Base-by-base conservation (phyloP, 2,113 vertebrate genomes). In the Cygnus atratus region DNA sequence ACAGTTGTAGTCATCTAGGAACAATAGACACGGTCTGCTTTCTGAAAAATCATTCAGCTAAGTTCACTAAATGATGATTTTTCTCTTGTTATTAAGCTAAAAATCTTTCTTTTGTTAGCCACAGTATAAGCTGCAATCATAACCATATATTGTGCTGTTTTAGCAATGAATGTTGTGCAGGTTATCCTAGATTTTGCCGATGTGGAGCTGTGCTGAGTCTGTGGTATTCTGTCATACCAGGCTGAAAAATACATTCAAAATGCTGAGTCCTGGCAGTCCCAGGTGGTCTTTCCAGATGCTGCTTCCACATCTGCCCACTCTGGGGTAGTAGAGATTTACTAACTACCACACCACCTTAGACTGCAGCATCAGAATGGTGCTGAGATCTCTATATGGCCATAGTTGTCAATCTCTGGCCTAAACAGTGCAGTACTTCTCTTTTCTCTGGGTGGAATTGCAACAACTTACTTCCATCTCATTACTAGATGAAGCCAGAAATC, bases 401-500 rank as follows among this genome's bases (percentile, higher is more conserved):
- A 12, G 14, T 29, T 44, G 10, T n/a, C 54, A 63, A 39, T 59
- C 67, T 79, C 62, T 79, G 50, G 6, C 22, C 22, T 48, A 39
- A 55, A 59, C 17, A 79, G 4, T 13, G 18, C 81, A 33, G 9
- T 24, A 25, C 14, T 79, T 65, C 10, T 39, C 35, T 59, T 62
- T 87, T 55, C 7, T 57, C 25, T 22, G 37, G 18, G 29, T 26
- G 5, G 21, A 68, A 57, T 71, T 67, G 41, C 18, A 67, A 37
- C 9, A 88, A 54, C 62, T 43, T 58, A 43, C 37, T 58, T 72
- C 43, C n/a, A 24, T 41, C 28, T 80, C 39, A 6, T 13, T 29
- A 9, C 12, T 1, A 29, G 52, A 5, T 0, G 1, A 71, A 48
- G 14, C 3, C 4, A 33, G 17, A 10, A 66, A 43, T 37, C 6